Evolutionary conservation across 1,140 invertebrate species (phyloP).

Genomic region (Tachypleus tridentatus): DNA sequence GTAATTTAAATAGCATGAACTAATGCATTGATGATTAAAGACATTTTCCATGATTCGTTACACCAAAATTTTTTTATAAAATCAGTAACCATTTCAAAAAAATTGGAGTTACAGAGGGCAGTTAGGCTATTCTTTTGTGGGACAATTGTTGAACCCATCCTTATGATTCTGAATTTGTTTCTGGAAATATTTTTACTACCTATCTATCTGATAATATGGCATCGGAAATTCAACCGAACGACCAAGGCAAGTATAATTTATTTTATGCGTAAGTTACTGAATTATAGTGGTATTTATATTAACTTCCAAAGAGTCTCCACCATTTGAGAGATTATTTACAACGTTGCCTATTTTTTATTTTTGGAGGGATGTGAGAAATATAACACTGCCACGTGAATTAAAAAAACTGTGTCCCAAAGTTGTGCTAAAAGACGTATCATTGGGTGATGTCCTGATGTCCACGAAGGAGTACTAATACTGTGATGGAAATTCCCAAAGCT

Average conservation of each 20-base stretch:
- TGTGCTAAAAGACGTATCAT: no score
- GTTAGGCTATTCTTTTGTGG: not conserved
- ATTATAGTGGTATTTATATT: no score
- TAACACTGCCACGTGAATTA: no score
- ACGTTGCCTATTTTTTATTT: no score
- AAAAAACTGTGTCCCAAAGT: no score
- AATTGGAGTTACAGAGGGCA: constrained; percentile 1
- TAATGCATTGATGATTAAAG: constrained; percentile 3
- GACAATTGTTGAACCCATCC: constrained; percentile 2
- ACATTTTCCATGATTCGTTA: constrained; percentile 1
- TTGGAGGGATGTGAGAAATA: no score
- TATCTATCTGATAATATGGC: constrained; percentile 5
- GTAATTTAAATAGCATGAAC: not conserved
- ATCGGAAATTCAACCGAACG: constrained; percentile 1
- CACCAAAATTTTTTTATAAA: not conserved
- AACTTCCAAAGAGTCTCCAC: no score
- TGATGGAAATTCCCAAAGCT: no score
- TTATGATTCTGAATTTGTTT: constrained; percentile 4
- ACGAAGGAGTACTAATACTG: no score
- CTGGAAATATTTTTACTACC: not conserved
- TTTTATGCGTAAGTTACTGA: no score
- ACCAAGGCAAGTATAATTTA: not conserved
- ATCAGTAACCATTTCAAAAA: constrained; percentile 1
- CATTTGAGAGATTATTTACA: no score
- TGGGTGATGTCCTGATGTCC: no score